Percentiles rank a stretch among this genome's conserved stretches.
Evolutionary conservation across 1,140 invertebrate species (phyloP).

Genomic region (Vollenhovia emeryi): DNA sequence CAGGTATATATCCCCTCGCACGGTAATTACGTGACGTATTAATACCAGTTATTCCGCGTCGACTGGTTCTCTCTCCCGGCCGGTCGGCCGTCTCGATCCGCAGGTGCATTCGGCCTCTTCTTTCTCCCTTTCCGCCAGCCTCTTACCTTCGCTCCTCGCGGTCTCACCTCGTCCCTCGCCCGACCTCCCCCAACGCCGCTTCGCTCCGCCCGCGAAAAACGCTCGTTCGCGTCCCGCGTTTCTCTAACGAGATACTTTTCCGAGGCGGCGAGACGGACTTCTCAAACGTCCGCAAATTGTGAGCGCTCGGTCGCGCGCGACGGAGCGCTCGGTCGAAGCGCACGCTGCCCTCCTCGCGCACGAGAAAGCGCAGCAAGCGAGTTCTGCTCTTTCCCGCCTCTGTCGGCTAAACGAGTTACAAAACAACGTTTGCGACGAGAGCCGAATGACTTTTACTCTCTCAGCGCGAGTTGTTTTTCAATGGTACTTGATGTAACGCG

Average conservation of each 20-base stretch:
- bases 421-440: slow-evolving; percentile 6
- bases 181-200: slow-evolving; percentile 7
- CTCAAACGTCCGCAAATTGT: slow-evolving; percentile 17
- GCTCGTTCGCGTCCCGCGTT: slow-evolving; percentile 3
- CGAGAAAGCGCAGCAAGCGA: slow-evolving; percentile 14
- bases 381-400: background rate
- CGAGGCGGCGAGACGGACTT: background rate
- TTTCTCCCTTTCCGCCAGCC: slow-evolving; percentile 43
- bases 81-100: slow-evolving; percentile 75
- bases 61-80: slow-evolving; percentile 76
- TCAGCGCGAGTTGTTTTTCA: background rate
- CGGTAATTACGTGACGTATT: slow-evolving; percentile 84
- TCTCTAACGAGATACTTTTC: slow-evolving; percentile 48
- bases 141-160: background rate
- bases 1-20: slow-evolving; percentile 74
- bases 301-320: background rate
- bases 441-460: slow-evolving; percentile 5
- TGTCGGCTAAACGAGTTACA: background rate
- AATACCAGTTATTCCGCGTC: slow-evolving; percentile 83
- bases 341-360: slow-evolving; percentile 6
- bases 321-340: background rate
- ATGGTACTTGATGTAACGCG: background rate
- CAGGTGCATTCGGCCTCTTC: slow-evolving; percentile 81
- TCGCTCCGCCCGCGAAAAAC: slow-evolving; percentile 34
- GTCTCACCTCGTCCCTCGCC: background rate